Evolutionary conservation across 2,888 invertebrate genomes (phyloP).

Genomic region (Mythimna pallens): DNA sequence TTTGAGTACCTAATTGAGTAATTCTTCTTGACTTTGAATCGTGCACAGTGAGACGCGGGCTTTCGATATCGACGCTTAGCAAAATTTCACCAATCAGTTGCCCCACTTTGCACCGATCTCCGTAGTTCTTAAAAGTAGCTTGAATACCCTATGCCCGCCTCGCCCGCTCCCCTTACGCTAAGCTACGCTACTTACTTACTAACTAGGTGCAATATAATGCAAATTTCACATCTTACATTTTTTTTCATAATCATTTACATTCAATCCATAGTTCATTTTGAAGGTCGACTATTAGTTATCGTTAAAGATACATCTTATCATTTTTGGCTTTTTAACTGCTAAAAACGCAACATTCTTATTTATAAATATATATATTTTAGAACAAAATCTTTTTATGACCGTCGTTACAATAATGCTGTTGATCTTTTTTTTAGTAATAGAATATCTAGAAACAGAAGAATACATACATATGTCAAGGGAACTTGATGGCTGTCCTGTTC

Average conservation of each 20-base stretch:
- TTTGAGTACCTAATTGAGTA: constrained; percentile 3
- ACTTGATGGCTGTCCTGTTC: constrained; percentile 51
- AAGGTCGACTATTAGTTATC: constrained; percentile 70
- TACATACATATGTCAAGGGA: constrained; percentile 49
- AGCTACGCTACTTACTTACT: constrained; percentile 84
- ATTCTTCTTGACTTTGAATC: constrained; percentile 1
- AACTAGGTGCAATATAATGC: constrained; percentile 88
- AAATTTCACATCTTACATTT: constrained; percentile 77
- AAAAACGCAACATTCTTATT: constrained; percentile 59
- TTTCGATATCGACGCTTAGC: constrained; percentile 10
- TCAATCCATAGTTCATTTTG: constrained; percentile 71
- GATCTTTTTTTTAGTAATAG: background rate
- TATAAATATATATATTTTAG: constrained; percentile 32
- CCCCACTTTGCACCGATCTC: constrained; percentile 8
- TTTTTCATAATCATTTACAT: constrained; percentile 76
- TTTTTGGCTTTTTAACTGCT: constrained; percentile 69
- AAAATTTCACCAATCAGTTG: constrained; percentile 22
- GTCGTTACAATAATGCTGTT: constrained; percentile 21
- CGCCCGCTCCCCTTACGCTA: constrained; percentile 76
- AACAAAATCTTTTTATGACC: constrained; percentile 38
- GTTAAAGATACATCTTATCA: constrained; percentile 62
- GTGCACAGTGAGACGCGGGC: background rate
- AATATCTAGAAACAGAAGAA: constrained; percentile 34
- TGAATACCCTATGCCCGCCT: constrained; percentile 50
- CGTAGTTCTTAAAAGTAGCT: constrained; percentile 6